Evolutionary conservation across 2,888 invertebrate genomes (phyloP).

Genomic region (Machimus rusticus): DNA sequence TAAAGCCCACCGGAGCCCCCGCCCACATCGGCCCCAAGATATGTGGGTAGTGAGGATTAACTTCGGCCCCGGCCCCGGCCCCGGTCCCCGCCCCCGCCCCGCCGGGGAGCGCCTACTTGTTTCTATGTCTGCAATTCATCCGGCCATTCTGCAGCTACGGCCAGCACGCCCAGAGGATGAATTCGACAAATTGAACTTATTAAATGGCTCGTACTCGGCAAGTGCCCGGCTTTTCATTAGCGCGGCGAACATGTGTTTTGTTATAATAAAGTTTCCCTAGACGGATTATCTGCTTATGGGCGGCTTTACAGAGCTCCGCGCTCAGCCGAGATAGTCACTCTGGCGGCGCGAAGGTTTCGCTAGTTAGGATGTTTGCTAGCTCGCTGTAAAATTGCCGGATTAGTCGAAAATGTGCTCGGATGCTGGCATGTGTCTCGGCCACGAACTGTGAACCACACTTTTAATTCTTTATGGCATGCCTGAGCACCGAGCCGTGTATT

Average conservation of each 20-base stretch:
- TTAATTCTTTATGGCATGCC: background rate
- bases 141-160: background rate
- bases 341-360: background rate
- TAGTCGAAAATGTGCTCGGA: background rate
- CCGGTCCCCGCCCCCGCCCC: background rate
- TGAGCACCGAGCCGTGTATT: background rate
- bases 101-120: background rate
- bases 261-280: constrained; percentile 10
- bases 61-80: no score
- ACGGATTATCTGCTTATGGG: constrained; percentile 23
- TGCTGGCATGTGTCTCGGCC: background rate
- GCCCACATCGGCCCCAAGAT: background rate
- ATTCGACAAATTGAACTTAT: constrained; percentile 37
- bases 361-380: background rate
- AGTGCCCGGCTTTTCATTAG: constrained; percentile 18
- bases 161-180: constrained; percentile 28
- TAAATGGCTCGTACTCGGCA: constrained; percentile 6
- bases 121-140: constrained; percentile 1
- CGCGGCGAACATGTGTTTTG: background rate
- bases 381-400: background rate
- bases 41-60: background rate
- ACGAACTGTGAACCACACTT: background rate
- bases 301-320: background rate
- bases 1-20: background rate
- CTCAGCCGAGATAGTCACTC: background rate